phyloP scores from a whole-genome alignment of 2,888 invertebrate genomes.

The Sarcophaga carnaria region DNA sequence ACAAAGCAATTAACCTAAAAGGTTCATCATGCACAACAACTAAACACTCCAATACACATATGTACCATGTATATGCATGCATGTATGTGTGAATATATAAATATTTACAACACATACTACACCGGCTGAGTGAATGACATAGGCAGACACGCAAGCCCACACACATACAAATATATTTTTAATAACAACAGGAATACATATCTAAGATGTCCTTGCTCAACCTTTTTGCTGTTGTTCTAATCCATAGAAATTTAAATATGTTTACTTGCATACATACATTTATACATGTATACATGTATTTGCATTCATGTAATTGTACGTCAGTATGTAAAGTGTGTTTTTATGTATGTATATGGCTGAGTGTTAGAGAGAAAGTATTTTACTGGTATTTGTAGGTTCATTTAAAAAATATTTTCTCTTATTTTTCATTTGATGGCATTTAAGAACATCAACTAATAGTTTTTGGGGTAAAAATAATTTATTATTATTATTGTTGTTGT shows the following conservation, averaged over 20 bases:
- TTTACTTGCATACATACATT: not conserved
- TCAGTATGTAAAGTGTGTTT: not conserved
- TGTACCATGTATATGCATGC: not conserved
- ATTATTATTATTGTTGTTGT: constrained; percentile 20
- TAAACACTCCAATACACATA: not conserved
- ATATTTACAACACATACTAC: not conserved
- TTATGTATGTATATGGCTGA: not conserved
- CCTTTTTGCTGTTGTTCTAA: constrained; percentile 43
- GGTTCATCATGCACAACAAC: constrained; percentile 69
- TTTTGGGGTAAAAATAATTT: constrained; percentile 23
- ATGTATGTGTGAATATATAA: no score
- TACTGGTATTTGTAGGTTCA: not conserved
- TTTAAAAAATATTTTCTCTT: not conserved
- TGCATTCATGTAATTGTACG: not conserved
- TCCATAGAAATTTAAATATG: not conserved
- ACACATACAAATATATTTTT: not conserved
- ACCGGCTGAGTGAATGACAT: not conserved
- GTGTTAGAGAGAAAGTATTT: no score
- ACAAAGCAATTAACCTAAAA: constrained; percentile 79
- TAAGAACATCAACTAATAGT: constrained; percentile 10
- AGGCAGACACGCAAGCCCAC: not conserved
- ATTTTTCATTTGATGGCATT: not conserved
- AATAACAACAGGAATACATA: not conserved
- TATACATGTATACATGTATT: not conserved
- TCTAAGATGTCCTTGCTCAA: constrained; percentile 62